Evolutionary conservation across 2,113 vertebrate species (phyloP).

Genomic region (Orthonyx spaldingii): DNA sequence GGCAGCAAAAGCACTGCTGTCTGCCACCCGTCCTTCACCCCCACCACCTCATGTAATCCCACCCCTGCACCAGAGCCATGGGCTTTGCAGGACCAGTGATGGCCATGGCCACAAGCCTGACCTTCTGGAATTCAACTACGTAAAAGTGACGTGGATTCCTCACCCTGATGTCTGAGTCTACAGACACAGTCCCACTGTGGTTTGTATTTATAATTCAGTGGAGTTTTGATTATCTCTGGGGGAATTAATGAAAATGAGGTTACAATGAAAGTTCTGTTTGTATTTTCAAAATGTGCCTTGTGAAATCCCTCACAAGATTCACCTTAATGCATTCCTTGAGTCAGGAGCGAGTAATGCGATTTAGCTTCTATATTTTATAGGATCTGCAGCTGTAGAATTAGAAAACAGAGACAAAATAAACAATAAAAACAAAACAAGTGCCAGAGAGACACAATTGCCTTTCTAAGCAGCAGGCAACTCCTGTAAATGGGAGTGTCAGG

Average conservation of each 20-base stretch:
- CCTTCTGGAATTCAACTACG: fast-evolving
- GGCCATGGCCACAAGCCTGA: background rate
- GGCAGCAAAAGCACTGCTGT: background rate
- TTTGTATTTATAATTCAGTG: background rate
- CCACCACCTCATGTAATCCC: fast-evolving
- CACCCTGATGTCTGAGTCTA: fast-evolving
- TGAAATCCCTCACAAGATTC: background rate
- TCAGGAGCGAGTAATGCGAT: background rate
- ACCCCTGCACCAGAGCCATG: fast-evolving
- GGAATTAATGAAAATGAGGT: background rate
- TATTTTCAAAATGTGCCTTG: background rate
- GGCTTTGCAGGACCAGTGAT: background rate
- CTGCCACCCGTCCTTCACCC: background rate
- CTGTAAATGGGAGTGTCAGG: background rate
- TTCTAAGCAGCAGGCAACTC: background rate
- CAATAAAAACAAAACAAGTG: slow-evolving; percentile 20
- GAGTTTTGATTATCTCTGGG: background rate
- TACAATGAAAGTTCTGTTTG: background rate
- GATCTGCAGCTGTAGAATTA: background rate
- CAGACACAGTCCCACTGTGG: fast-evolving
- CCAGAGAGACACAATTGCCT: background rate
- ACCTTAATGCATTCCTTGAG: background rate
- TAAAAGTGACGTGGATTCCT: background rate
- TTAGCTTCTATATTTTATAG: background rate
- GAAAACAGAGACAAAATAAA: slow-evolving; percentile 4